Evolutionary conservation across 2,113 vertebrate species (phyloP), one percentile per base, ranked within the genome.

Genomic region (Asarcornis scutulata): DNA sequence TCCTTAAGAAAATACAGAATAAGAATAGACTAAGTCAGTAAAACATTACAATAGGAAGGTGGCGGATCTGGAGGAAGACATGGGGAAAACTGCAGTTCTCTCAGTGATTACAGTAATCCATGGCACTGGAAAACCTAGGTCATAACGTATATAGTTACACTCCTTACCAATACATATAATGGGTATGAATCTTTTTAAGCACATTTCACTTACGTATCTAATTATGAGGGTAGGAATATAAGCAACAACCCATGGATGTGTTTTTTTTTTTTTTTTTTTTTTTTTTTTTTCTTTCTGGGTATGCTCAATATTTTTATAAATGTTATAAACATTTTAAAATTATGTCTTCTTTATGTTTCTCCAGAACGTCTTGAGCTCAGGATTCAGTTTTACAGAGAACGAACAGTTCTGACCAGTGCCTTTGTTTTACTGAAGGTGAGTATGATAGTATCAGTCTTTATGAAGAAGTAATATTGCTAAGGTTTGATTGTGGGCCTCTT

Each of bases 71-170:
- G 42, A 34, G 79, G 53, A 11, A 46, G 80, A 8, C 1, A 0
- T 7, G 0, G 78, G 69, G 64, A 23, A 52, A 25, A 11, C 52
- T 53, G 50, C 67, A 4, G 52, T 4, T 36, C 50, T 53, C 53
- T 8, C 8, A 0, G 17, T 3, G 34, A 21, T 31, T 9, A 10
- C 22, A 0, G 18, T 64, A 83, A 23, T 53, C 38, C 40, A 0
- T 7, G 59, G 13, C 67, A 8, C 58, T 20, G 72, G 63, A 58
- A 74, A 53, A 5, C 48, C 4, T 0, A 3, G 32, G 59, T 71
- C 75, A 1, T 38, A 31, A 17, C 6, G 0, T 15, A 1, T 3
- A 26, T 60, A n/a, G n/a, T 64, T 60, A n/a, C 14, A 32, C n/a
- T 42, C 12, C 29, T 68, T 46, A 17, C 48, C 48, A 29, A n/a